Conservation (phyloP, 2,113 vertebrate species). For the Peromyscus leucopus region DNA sequence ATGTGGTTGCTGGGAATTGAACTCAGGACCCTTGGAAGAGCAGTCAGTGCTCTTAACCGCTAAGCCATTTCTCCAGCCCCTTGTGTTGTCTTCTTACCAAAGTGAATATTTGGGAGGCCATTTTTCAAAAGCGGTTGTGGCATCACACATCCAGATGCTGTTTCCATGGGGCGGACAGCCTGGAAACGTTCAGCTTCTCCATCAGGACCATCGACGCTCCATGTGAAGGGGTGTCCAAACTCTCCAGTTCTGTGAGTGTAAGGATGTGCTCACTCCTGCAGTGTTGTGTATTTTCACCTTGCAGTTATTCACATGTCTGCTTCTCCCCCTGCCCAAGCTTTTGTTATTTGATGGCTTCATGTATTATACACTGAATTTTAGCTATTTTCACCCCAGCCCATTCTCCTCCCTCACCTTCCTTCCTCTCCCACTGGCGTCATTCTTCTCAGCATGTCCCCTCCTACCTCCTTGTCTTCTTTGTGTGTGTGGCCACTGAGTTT, state of each 20-base stretch:
- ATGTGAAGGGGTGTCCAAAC: not conserved
- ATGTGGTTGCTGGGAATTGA: too few relatives aligned
- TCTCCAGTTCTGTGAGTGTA: not conserved
- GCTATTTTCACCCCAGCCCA: not conserved
- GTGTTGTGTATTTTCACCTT: not conserved
- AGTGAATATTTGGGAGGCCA: conserved; percentile 44
- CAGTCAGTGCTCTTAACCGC: too few relatives aligned
- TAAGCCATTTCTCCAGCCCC: too few relatives aligned
- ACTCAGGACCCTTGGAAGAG: too few relatives aligned
- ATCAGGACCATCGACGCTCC: not conserved
- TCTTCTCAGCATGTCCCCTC: not conserved
- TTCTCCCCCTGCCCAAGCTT: not conserved
- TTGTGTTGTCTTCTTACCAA: conserved; percentile 43
- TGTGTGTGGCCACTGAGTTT: not conserved
- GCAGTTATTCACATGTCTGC: not conserved
- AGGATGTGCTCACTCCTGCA: not conserved
- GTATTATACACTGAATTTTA: not conserved
- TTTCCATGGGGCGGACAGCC: not conserved
- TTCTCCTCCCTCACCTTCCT: not conserved
- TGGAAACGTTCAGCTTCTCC: conserved; percentile 4
- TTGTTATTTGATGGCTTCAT: too few relatives aligned
- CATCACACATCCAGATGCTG: not conserved
- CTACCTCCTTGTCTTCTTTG: not conserved
- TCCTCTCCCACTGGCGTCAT: not conserved
- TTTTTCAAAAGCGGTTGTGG: conserved; percentile 49